Evolutionary conservation across 2,888 invertebrate genomes (phyloP), one percentile per base, ranked within the genome.

Genomic region (Nyleta sp.): DNA sequence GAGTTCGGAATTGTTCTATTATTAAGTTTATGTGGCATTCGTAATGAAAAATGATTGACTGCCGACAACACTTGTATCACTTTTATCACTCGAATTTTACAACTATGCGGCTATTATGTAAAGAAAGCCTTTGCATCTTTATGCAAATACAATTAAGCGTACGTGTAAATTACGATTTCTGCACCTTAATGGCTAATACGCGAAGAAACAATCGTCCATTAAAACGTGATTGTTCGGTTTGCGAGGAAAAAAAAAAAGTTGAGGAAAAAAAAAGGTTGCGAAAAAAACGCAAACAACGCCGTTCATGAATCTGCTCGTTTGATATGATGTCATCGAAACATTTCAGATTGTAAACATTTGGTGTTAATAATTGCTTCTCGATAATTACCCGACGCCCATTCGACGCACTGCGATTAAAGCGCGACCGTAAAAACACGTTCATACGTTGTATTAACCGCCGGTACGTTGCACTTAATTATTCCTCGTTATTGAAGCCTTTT

Each of bases 341-440:
- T 60, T 83, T 82, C 87, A 85, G 85, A 87, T 87, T 86, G 87
- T 85, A 88, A 88, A 88, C 87, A 87, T 85, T 87, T 82, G 74
- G 83, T 74, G 81, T 81, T 82, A 68, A 75, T 87, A 87, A 88
- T 86, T 84, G 82, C 76, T 74, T 44, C 59, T 62, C 76, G 77
- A 81, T 81, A 83, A 82, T 83, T 82, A 83, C 80, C 78, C 64
- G 67, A 73, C 81, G 80, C 78, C 78, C 81, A 81, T 81, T 82
- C 78, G 76, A 60, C 80, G 77, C 72, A 67, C 60, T 60, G 80
- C 72, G 76, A 84, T 83, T 81, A 78, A 72, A 74, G 68, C 48
- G 75, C 73, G 72, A 52, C 70, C 73, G 70, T 76, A 68, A 74
- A 33, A 48, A 72, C 33, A 44, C 18, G 33, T 52, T 46, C 59